These are phyloP conservation scores for Ganaspis brasiliensis DNA, from an alignment of 2,888 invertebrate species.

Conservation along the genomic window DNA sequence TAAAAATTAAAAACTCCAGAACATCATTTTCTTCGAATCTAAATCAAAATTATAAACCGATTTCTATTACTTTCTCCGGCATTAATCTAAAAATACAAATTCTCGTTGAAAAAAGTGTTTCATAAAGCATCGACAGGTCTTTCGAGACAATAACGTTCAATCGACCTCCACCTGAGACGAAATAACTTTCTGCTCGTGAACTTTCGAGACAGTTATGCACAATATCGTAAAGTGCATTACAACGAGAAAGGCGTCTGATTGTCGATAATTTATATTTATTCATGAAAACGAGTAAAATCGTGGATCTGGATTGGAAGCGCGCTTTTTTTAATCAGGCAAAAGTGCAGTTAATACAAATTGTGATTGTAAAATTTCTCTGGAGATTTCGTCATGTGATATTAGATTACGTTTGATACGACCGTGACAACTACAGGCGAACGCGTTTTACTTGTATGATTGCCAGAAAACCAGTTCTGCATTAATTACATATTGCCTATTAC, in stretches of 20 bases:
- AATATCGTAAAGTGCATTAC: constrained; percentile 26
- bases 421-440: constrained; percentile 21
- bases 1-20: no score
- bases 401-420: constrained; percentile 11
- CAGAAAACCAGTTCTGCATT: constrained; percentile 32
- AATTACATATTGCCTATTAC: constrained; percentile 11
- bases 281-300: constrained; percentile 18
- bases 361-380: constrained; percentile 7
- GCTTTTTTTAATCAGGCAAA: background rate
- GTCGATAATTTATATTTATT: constrained; percentile 11
- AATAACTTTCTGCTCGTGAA: constrained; percentile 28
- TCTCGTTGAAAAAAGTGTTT: background rate
- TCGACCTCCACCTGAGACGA: constrained; percentile 9
- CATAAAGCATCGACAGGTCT: background rate
- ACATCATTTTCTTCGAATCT: no score
- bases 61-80: no score
- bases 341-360: background rate
- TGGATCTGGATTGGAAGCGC: constrained; percentile 14
- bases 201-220: constrained; percentile 15
- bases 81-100: background rate
- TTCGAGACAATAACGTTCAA: constrained; percentile 9
- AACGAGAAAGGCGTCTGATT: constrained; percentile 9
- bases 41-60: no score
- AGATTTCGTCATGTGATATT: constrained; percentile 30
- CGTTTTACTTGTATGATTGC: constrained; percentile 19